Evolutionary conservation across 1,140 invertebrate genomes (phyloP).

Genomic region (Zaprionus taronus): DNA sequence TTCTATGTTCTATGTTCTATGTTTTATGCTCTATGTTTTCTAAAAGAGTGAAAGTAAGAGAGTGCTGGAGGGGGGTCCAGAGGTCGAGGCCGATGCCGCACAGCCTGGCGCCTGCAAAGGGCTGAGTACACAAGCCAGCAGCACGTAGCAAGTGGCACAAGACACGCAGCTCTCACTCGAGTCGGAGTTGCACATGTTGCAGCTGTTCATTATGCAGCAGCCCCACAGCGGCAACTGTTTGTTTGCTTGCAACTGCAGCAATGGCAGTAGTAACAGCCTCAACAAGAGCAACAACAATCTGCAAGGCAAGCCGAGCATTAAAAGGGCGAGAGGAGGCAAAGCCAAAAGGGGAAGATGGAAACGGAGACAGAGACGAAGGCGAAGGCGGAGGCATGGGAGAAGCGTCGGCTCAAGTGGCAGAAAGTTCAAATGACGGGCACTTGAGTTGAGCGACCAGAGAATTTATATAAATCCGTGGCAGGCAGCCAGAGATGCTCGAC

Average conservation of each 20-base stretch:
- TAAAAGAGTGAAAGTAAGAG: too few species aligned
- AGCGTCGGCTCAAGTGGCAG: conserved; percentile 13
- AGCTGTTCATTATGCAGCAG: neutral
- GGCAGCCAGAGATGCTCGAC: conserved; percentile 28
- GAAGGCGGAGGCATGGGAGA: neutral
- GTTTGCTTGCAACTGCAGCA: neutral
- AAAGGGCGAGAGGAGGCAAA: neutral
- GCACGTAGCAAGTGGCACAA: neutral
- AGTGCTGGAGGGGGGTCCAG: neutral
- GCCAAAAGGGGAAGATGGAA: neutral
- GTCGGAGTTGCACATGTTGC: conserved; percentile 3
- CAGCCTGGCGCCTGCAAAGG: neutral
- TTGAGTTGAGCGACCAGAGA: conserved; percentile 48
- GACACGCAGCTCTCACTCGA: neutral
- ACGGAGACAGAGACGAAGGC: neutral
- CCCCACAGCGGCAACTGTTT: conserved; percentile 2
- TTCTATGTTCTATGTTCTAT: neutral
- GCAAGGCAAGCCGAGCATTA: conserved; percentile 2
- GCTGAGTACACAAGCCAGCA: neutral
- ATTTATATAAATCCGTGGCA: conserved; percentile 47
- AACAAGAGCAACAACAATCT: conserved; percentile 2
- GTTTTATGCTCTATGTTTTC: neutral
- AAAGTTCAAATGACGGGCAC: conserved; percentile 40
- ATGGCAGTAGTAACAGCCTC: conserved; percentile 23
- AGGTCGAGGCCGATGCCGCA: neutral